Conservation (phyloP, 2,797 vertebrate species). For the Macrochelys suwanniensis region DNA sequence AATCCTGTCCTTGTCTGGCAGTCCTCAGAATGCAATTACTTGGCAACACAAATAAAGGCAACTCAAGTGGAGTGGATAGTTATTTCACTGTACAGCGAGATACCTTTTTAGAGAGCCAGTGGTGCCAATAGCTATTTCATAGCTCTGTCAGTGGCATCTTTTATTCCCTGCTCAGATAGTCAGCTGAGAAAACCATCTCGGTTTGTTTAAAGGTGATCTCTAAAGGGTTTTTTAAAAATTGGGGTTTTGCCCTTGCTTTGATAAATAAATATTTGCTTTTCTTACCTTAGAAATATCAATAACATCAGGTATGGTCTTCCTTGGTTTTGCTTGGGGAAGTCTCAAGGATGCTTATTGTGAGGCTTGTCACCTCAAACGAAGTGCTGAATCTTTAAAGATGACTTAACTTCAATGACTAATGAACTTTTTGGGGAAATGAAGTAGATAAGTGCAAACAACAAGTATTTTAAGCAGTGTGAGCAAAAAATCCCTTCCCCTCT, state of each 20-base stretch:
- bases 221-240: background rate
- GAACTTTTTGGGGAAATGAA: no score
- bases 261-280: background rate
- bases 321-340: background rate
- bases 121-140: background rate
- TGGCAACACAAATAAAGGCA: background rate
- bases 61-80: background rate
- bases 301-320: background rate
- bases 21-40: conserved; percentile 1
- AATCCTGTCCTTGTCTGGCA: background rate
- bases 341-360: background rate
- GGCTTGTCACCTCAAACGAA: background rate
- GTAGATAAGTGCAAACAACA: conserved; percentile 57
- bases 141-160: background rate
- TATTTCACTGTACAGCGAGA: background rate
- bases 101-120: background rate
- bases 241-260: background rate
- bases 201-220: background rate
- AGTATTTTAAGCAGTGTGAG: conserved; percentile 41
- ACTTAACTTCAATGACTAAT: background rate
- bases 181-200: background rate
- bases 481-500: conserved; percentile 35
- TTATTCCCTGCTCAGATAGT: background rate
- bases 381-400: conserved; percentile 40
- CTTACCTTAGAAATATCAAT: background rate